Percentiles rank a stretch among this genome's conserved stretches.
Conservation (phyloP, 2,888 invertebrate species). For the Patella pellucida region DNA sequence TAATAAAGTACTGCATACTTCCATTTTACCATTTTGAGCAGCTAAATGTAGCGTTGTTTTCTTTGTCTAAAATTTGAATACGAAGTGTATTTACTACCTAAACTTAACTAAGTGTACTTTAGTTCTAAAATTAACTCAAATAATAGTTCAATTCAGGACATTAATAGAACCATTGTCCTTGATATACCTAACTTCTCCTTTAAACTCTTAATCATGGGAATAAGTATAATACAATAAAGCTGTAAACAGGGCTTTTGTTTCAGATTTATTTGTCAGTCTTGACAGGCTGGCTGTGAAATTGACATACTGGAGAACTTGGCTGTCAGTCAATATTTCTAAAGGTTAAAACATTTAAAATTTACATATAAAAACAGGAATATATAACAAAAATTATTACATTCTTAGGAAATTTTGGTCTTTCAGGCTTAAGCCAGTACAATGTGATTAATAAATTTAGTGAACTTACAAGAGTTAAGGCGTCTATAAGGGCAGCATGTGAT, state of each 20-base stretch:
- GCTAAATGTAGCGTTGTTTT: conserved; percentile 98
- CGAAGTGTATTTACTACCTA: conserved; percentile 7
- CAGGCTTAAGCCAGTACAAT: no score
- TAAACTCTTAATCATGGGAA: neutral
- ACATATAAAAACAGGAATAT: no score
- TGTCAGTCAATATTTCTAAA: no score
- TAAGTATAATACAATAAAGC: no score
- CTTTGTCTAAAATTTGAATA: conserved; percentile 77
- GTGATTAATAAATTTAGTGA: neutral
- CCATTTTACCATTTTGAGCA: conserved; percentile 94
- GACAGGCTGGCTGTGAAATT: no score
- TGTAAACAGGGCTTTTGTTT: no score
- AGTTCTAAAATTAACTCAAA: neutral
- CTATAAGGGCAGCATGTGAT: conserved; percentile 94
- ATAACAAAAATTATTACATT: no score
- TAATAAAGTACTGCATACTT: conserved; percentile 91
- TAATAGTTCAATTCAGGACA: neutral
- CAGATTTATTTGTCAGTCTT: no score
- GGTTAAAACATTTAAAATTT: no score
- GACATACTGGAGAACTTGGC: no score
- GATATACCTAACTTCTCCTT: neutral
- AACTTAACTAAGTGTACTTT: neutral
- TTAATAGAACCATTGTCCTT: neutral
- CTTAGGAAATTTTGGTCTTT: no score
- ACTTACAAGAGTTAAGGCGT: conserved; percentile 87